Percentiles rank a stretch among this genome's conserved stretches.
Evolutionary conservation across 2,113 vertebrate species (phyloP).

Genomic region (Prietella phreatophila): DNA sequence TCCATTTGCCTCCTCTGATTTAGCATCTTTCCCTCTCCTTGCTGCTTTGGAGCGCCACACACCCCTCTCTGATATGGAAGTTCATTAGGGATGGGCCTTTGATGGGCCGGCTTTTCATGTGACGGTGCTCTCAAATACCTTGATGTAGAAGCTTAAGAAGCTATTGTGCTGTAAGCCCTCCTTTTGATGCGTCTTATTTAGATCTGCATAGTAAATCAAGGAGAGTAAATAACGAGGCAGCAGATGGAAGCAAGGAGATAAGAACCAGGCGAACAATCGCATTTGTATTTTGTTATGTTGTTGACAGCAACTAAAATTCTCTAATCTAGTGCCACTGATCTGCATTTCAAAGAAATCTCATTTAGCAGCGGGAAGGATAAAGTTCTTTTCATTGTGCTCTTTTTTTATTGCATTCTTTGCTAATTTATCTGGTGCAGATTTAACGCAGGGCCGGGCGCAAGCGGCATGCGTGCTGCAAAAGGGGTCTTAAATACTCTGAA

Average conservation of each 20-base stretch:
- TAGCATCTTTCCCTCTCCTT: constrained; percentile 86
- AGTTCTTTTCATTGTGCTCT: constrained; percentile 96
- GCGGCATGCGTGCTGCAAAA: constrained; percentile 87
- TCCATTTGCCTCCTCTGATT: constrained; percentile 79
- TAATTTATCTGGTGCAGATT: constrained; percentile 99
- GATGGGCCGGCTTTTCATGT: constrained; percentile 95
- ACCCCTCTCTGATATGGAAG: constrained; percentile 92
- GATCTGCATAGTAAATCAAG: constrained; percentile 99
- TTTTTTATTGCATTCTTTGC: constrained; percentile 98
- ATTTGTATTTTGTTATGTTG: constrained; percentile 99
- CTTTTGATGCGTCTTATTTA: constrained; percentile 99
- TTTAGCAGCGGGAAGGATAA: constrained; percentile 99
- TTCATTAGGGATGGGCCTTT: constrained; percentile 99
- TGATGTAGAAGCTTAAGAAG: constrained; percentile 99
- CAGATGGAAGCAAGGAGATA: constrained; percentile 99
- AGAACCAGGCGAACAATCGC: constrained; percentile 95
- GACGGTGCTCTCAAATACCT: constrained; percentile 99
- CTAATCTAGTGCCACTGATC: constrained; percentile 99
- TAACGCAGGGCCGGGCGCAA: constrained; percentile 83
- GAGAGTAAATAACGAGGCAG: constrained; percentile 99
- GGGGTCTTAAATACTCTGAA: constrained; percentile 99
- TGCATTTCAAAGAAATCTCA: constrained; percentile 99
- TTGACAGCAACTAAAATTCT: constrained; percentile 99
- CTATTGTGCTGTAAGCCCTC: constrained; percentile 99
- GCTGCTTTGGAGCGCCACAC: constrained; percentile 82